Conservation (phyloP, 2,888 invertebrate species). For the Morinoia aosen region DNA sequence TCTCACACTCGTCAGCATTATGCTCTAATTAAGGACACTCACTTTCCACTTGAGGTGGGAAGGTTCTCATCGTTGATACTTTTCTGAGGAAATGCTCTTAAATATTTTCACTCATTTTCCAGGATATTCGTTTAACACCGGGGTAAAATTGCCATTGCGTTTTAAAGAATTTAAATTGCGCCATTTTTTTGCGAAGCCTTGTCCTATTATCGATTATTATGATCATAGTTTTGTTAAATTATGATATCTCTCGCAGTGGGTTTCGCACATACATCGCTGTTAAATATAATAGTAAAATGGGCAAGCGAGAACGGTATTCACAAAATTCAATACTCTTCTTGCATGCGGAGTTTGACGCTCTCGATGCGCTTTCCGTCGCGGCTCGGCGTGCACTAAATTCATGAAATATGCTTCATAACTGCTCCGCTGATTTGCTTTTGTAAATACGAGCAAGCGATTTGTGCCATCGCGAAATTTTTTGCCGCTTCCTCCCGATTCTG, state of each 20-base stretch:
- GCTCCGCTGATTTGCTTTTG: slow-evolving; percentile 28
- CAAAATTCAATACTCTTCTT: neutral
- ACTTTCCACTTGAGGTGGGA: neutral
- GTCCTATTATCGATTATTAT: neutral
- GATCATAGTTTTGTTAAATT: neutral
- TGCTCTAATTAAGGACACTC: slow-evolving; percentile 2
- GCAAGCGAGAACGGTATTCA: neutral
- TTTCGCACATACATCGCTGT: neutral
- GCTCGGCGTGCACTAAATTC: neutral
- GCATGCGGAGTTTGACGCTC: neutral
- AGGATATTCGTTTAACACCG: neutral
- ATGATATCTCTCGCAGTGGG: neutral
- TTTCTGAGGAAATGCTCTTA: neutral
- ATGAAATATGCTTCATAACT: slow-evolving; percentile 20
- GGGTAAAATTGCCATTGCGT: neutral
- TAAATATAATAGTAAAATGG: neutral
- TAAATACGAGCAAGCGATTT: slow-evolving; percentile 35
- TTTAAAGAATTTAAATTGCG: neutral
- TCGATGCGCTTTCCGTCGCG: neutral
- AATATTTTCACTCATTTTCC: neutral
- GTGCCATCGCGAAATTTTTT: slow-evolving; percentile 9
- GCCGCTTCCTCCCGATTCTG: neutral
- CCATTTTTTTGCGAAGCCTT: neutral
- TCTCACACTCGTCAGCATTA: slow-evolving; percentile 10
- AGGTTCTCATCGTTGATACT: neutral